phyloP scores from a whole-genome alignment of 2,797 vertebrate genomes.

The Dendrocincla fuliginosa region DNA sequence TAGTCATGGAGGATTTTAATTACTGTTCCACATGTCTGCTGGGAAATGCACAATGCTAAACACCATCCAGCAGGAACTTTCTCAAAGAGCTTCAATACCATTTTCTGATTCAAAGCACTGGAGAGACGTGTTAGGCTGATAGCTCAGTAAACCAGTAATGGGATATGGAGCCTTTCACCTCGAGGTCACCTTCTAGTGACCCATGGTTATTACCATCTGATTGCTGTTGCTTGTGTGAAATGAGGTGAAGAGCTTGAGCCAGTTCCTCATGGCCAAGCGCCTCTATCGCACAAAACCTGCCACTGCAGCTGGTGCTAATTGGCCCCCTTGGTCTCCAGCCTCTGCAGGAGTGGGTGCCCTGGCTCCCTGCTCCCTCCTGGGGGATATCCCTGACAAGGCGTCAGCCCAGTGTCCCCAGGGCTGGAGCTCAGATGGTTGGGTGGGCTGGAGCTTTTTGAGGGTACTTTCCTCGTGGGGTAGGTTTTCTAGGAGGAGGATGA shows the following conservation, averaged over 20 bases:
- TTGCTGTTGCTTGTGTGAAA: conserved; percentile 48
- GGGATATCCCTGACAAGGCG: background rate
- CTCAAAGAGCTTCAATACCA: conserved; percentile 21
- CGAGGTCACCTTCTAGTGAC: conserved; percentile 49
- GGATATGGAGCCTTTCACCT: conserved; percentile 56
- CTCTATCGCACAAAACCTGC: background rate
- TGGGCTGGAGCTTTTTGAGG: background rate
- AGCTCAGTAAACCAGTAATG: conserved; percentile 41
- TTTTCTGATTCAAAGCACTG: conserved; percentile 22
- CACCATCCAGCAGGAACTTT: background rate
- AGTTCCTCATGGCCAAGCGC: conserved; percentile 5
- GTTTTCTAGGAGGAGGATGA: background rate
- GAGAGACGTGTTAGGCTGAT: background rate
- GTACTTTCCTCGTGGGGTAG: background rate
- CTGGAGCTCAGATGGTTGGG: background rate
- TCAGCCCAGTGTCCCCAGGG: background rate
- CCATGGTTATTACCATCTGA: conserved; percentile 49
- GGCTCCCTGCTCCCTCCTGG: background rate
- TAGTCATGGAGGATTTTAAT: conserved; percentile 36
- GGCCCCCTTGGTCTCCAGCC: background rate
- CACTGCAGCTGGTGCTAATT: background rate
- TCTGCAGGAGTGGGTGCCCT: background rate
- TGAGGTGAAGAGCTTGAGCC: conserved; percentile 26
- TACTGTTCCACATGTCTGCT: conserved; percentile 15
- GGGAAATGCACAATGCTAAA: conserved; percentile 45